Conservation (phyloP, 2,888 invertebrate genomes). For the Hirtodrosophila cameraria region DNA sequence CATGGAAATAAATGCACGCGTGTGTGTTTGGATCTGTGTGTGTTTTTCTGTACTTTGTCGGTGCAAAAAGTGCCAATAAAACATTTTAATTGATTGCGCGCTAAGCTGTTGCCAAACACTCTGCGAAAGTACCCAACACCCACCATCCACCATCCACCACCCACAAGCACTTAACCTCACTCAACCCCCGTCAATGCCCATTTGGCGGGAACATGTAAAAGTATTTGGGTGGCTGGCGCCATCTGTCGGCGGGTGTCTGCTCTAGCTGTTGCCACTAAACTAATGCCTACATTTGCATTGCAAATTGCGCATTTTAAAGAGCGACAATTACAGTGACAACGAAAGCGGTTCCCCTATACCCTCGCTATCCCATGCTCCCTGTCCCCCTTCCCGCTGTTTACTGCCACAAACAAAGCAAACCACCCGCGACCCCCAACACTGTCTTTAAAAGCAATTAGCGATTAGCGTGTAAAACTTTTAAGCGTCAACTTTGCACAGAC, state of each 20-base stretch:
- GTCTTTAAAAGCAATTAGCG: constrained; percentile 78
- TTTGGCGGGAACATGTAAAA: constrained; percentile 15
- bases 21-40: constrained; percentile 13
- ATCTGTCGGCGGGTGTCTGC: constrained; percentile 51
- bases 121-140: constrained; percentile 24
- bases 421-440: constrained; percentile 27
- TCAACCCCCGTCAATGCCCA: neutral
- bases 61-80: constrained; percentile 71
- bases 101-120: constrained; percentile 75
- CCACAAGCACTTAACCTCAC: neutral
- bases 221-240: constrained; percentile 48
- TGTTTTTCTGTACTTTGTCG: constrained; percentile 27
- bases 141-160: neutral
- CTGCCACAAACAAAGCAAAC: neutral
- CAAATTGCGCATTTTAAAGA: constrained; percentile 76
- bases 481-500: constrained; percentile 42
- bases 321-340: constrained; percentile 71
- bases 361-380: neutral
- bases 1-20: no score
- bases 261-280: constrained; percentile 56
- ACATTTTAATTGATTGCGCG: constrained; percentile 76
- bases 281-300: constrained; percentile 78
- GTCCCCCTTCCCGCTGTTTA: neutral
- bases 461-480: constrained; percentile 70
- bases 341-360: neutral